Base-by-base conservation (phyloP, 92 coral and sea anemone genomes). In the Phenganax subtilis region DNA sequence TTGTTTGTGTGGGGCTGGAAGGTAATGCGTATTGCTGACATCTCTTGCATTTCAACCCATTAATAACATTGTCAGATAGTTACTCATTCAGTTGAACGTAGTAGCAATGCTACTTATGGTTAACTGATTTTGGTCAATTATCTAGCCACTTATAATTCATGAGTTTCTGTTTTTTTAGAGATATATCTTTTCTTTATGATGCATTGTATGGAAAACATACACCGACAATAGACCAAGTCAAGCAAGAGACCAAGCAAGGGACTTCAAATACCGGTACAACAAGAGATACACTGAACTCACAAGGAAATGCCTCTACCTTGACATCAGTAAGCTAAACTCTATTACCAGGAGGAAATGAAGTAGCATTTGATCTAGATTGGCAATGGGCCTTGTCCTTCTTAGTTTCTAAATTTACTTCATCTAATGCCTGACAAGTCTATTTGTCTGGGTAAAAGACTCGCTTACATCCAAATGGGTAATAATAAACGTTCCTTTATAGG, bases 1-100 rank as follows among this genome's bases (percentile, higher is more conserved):
- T 12, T 96, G 99, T 75, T 58, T 96, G 67, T 96, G 99, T 90
- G 99, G 99, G 28, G 97, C 99, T 37, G 99, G 99, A 84, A 90
- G 90, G 99, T 96, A 91, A 29, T 25, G 14, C 16, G 99, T 96
- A 91, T 58, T 25, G 14, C 16, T 20, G 6, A 15, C 6, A 61
- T 61, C n/a, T 61, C 14, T 8, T 61, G 27, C 67, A 61, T 61
- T 17, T 28, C 67, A 61, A 61, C 8, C 28, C 67, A 61, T 12
- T 28, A 0, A 5, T 61, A 8, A 8, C 20, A 8, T 61, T 61
- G 28, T 17, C 67, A 17, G 27, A 61, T 61, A 7, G 9, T 61
- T 37, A 37, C 47, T 37, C 47, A 37, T 37, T 37, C 47, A 37
- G 47, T 37, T 37, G 47, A 5, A 37, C 3, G 5, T 2, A 37